A percentile compares a stretch with the other conserved stretches of the same genome.
phyloP scores from a whole-genome alignment of 92 coral and sea anemone genomes.

The Hydrozoanthus gracilis region DNA sequence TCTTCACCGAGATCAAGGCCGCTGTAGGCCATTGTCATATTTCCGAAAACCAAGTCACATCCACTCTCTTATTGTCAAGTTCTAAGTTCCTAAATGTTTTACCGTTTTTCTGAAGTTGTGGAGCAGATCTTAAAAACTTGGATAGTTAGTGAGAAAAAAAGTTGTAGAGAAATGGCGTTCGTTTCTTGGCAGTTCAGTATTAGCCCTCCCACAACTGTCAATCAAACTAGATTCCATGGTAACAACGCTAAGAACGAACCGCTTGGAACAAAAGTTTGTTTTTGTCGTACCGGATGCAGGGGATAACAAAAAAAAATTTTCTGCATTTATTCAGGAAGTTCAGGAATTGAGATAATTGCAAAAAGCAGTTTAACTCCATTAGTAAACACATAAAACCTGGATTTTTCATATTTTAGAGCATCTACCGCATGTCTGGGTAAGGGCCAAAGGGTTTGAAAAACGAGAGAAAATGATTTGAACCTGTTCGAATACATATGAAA shows the following conservation, averaged over 20 bases:
- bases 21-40: constrained; percentile 67
- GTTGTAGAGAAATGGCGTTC: constrained; percentile 52
- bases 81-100: constrained; percentile 17
- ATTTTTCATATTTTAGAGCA: background rate
- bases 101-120: constrained; percentile 13
- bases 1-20: constrained; percentile 82
- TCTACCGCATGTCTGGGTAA: background rate
- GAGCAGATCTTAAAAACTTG: constrained; percentile 1
- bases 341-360: background rate
- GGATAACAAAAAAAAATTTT: constrained; percentile 3
- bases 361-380: background rate
- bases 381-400: background rate
- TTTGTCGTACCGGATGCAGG: background rate
- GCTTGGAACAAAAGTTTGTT: constrained; percentile 12
- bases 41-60: constrained; percentile 12
- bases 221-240: constrained; percentile 26
- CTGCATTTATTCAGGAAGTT: constrained; percentile 17
- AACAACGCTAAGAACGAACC: background rate
- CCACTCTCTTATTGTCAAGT: constrained; percentile 19
- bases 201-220: constrained; percentile 42
- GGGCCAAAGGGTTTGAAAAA: background rate
- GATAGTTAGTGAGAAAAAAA: constrained; percentile 36
- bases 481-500: too few species aligned
- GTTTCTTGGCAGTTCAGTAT: constrained; percentile 17
- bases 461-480: too few species aligned